Percentiles rank a stretch among this genome's conserved stretches.
phyloP scores from a whole-genome alignment of 2,888 invertebrate genomes.

The Agrochola circellaris region DNA sequence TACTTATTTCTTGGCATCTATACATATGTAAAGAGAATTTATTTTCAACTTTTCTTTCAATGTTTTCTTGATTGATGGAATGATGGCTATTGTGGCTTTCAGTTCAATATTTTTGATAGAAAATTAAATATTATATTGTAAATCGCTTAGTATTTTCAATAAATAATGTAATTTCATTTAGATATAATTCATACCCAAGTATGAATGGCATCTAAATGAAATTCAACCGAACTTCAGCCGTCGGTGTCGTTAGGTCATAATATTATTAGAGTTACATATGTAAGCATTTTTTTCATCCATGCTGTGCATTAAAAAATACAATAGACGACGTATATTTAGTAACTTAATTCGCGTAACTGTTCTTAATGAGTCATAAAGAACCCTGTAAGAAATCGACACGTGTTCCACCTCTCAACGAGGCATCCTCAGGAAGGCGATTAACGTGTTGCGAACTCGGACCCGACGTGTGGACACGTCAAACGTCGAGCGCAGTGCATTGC shows the following conservation, averaged over 20 bases:
- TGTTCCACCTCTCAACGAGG: too few species aligned
- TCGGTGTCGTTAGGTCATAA: not conserved
- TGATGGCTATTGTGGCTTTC: not conserved
- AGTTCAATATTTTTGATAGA: not conserved
- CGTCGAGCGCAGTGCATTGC: not conserved
- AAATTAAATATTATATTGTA: not conserved
- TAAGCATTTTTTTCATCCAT: not conserved
- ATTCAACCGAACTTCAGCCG: too few species aligned
- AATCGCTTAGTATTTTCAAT: not conserved
- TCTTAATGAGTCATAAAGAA: too few species aligned
- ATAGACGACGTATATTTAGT: too few species aligned
- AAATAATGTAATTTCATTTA: not conserved
- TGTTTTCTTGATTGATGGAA: constrained; percentile 33
- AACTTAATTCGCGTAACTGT: too few species aligned
- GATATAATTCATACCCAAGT: not conserved
- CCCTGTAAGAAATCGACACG: too few species aligned
- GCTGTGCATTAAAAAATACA: too few species aligned
- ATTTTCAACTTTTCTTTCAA: constrained; percentile 15
- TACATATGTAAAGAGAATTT: not conserved
- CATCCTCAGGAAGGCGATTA: too few species aligned
- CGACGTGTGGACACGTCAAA: too few species aligned
- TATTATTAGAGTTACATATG: too few species aligned
- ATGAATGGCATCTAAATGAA: not conserved
- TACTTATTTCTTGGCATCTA: constrained; percentile 8
- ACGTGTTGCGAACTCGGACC: too few species aligned